Conservation (phyloP, 2,113 vertebrate genomes). For the Cyprinodon brontotheroides region DNA sequence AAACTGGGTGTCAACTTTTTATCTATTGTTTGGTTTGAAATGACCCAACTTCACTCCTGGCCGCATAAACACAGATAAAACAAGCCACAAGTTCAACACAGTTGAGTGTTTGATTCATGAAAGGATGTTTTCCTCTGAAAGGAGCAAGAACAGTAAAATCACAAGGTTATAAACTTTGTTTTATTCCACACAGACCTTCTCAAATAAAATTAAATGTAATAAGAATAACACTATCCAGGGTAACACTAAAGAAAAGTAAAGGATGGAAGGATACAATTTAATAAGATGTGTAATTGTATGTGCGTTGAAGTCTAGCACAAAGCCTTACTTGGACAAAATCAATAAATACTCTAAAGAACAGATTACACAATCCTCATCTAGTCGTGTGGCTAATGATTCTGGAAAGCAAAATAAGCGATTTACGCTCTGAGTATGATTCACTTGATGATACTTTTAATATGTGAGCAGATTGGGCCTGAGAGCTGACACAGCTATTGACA, state of each 20-base stretch:
- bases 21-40: neutral
- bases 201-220: neutral
- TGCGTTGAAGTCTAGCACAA: neutral
- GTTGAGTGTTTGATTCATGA: neutral
- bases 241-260: neutral
- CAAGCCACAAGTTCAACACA: neutral
- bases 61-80: neutral
- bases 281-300: neutral
- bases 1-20: neutral
- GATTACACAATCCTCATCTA: neutral
- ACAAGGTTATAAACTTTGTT: neutral
- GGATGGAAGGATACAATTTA: neutral
- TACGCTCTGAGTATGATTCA: constrained; percentile 51
- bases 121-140: neutral
- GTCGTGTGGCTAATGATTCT: constrained; percentile 14
- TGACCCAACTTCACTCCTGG: neutral
- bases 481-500: constrained; percentile 48
- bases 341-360: neutral
- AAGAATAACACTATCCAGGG: neutral
- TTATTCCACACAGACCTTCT: too few species aligned
- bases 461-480: constrained; percentile 34
- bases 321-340: neutral
- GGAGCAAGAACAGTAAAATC: neutral
- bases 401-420: constrained; percentile 36
- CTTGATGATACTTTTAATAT: constrained; percentile 26